Evolutionary conservation across 2,797 vertebrate genomes (phyloP), one percentile per base, ranked within the genome.

Genomic region (Rhodeus uyekii): DNA sequence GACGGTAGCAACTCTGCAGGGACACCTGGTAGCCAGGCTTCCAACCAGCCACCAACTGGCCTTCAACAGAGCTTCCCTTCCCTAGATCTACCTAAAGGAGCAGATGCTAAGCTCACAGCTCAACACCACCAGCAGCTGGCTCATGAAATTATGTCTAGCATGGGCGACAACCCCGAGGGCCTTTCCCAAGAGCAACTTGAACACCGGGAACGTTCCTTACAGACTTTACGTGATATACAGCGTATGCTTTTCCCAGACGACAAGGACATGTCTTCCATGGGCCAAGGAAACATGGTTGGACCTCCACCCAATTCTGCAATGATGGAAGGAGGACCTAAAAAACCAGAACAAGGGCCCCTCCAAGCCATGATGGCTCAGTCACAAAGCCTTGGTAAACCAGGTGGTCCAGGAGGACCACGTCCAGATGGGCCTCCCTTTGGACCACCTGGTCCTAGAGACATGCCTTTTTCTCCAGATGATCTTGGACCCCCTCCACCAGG

Each of bases 301-400:
- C 92, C 48, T 88, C 93, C 68, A 86, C 90, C 74, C 88, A 93
- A 83, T 91, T 91, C 87, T 80, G 77, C 73, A 91, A 95, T 53
- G 93, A 95, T 78, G 93, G 94, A 87, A 90, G 92, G 79, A 89
- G 94, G 85, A 19, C 87, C 88, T n/a, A 88, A 87, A 55, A 89
- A 88, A 90, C 78, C 95, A 10, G 98, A 99, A 92, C 95, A 94
- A 84, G 98, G 98, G 72, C 97, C 98, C 0, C 94, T 99, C 71
- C 98, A 99, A 95, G 98, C 98, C 72, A 98, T 99, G 97, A 98
- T 99, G 93, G 97, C 97, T 46, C 98, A 99, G 89, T 99, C 98
- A 86, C 98, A 99, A 94, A 99, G 96, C 91, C 95, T 99, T 12
- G 97, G 97, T 53, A 98, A 98, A 87, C 95, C 96, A 27, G 96